Evolutionary conservation across 2,797 vertebrate species (phyloP).

Genomic region (Agapornis canus): DNA sequence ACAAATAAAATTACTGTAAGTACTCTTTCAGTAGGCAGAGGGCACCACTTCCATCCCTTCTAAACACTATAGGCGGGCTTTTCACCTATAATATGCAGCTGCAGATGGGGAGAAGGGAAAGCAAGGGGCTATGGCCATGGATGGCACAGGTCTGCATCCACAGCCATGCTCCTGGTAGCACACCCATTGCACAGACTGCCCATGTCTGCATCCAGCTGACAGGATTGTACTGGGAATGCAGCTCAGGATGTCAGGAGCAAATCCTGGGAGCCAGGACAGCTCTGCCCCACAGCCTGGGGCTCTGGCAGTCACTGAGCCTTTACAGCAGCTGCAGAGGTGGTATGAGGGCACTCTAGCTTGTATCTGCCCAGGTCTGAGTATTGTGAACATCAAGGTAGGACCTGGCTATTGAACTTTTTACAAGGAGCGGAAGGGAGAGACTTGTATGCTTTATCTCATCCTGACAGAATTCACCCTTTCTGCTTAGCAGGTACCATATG

Average conservation of each 20-base stretch:
- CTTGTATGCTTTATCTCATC: background rate
- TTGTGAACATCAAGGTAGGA: background rate
- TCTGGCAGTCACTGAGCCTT: background rate
- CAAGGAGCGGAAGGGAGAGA: background rate
- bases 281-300: background rate
- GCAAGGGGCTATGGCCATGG: background rate
- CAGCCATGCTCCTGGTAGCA: background rate
- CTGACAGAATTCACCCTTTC: background rate
- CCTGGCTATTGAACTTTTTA: background rate
- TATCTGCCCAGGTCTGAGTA: background rate
- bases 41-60: background rate
- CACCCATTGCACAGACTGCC: background rate
- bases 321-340: background rate
- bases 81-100: background rate
- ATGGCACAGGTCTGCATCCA: background rate
- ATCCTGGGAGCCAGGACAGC: fast-evolving
- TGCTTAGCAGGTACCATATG: background rate
- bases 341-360: background rate
- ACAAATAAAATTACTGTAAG: background rate
- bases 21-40: background rate
- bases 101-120: background rate
- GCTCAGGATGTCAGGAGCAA: background rate
- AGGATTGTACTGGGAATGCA: background rate
- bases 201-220: background rate
- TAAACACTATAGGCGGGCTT: background rate